A percentile compares a stretch with the other conserved stretches of the same genome.
Evolutionary conservation across 2,888 invertebrate genomes (phyloP).

Genomic region (Drosophila macrospina): DNA sequence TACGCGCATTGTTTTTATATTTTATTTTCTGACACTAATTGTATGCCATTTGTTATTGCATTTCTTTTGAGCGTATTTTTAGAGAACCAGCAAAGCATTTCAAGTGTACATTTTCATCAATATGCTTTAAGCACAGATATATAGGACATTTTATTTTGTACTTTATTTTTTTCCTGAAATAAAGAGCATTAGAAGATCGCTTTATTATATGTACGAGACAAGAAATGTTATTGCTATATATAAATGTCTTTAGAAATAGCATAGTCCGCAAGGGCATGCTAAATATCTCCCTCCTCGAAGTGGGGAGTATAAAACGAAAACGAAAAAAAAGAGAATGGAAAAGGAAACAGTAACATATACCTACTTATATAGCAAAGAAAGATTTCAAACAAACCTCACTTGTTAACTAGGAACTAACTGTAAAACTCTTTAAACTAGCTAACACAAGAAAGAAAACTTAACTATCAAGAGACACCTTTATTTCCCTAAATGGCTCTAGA

Average conservation of each 20-base stretch:
- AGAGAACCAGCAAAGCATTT: slow-evolving; percentile 67
- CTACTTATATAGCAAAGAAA: slow-evolving; percentile 74
- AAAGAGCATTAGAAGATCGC: slow-evolving; percentile 53
- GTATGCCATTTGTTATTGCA: slow-evolving; percentile 57
- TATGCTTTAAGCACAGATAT: slow-evolving; percentile 71
- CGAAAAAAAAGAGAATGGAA: too few relatives aligned
- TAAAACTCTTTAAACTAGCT: slow-evolving; percentile 72
- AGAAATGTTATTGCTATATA: slow-evolving; percentile 57
- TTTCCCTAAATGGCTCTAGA: slow-evolving; percentile 53
- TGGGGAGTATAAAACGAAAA: slow-evolving; percentile 30
- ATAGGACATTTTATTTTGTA: slow-evolving; percentile 65
- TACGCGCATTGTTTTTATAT: slow-evolving; percentile 28
- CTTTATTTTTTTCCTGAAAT: slow-evolving; percentile 35
- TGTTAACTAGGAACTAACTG: slow-evolving; percentile 80
- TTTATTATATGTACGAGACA: slow-evolving; percentile 59
- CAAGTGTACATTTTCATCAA: slow-evolving; percentile 71
- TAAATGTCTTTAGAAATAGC: slow-evolving; percentile 58
- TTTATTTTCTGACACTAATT: slow-evolving; percentile 20
- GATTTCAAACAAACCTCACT: slow-evolving; percentile 79
- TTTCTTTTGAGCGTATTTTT: slow-evolving; percentile 52
- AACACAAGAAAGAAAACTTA: slow-evolving; percentile 44
- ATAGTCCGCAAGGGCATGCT: slow-evolving; percentile 38
- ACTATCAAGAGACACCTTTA: slow-evolving; percentile 56
- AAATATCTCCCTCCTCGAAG: slow-evolving; percentile 9
- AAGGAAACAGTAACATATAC: slow-evolving; percentile 59